phyloP scores from a whole-genome alignment of 2,888 invertebrate genomes.

The Eilema sororculum region DNA sequence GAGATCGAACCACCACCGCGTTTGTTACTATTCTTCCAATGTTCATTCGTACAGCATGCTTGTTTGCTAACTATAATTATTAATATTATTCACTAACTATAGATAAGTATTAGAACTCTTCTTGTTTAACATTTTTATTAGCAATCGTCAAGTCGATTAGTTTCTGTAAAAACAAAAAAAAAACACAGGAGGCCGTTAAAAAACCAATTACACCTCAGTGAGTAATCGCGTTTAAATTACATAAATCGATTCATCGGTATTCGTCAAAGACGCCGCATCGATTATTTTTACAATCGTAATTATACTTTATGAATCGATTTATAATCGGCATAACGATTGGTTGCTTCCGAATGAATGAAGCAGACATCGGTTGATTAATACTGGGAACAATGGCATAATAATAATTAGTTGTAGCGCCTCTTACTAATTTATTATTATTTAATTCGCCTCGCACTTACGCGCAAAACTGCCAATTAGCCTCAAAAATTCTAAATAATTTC shows the following conservation, averaged over 20 bases:
- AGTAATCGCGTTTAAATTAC: slow-evolving; percentile 31
- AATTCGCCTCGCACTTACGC: not conserved
- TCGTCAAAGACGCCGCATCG: slow-evolving; percentile 68
- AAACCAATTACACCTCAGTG: slow-evolving; percentile 35
- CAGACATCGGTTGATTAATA: not conserved
- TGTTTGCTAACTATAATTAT: too few species aligned
- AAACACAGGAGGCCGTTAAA: slow-evolving; percentile 15
- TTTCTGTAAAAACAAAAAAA: slow-evolving; percentile 16
- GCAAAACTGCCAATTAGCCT: too few species aligned
- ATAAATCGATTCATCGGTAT: slow-evolving; percentile 58
- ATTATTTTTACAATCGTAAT: slow-evolving; percentile 65
- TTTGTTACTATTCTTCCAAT: too few species aligned
- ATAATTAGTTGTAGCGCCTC: not conserved
- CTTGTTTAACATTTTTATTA: not conserved
- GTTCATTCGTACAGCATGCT: too few species aligned
- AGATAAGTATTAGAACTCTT: not conserved
- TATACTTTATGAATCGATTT: slow-evolving; percentile 60
- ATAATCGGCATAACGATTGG: slow-evolving; percentile 60
- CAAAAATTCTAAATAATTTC: too few species aligned
- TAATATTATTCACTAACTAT: not conserved
- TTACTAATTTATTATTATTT: not conserved
- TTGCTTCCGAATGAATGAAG: slow-evolving; percentile 24
- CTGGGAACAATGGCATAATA: not conserved
- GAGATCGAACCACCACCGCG: too few species aligned
- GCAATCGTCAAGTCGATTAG: slow-evolving; percentile 10